A percentile compares a stretch with the other conserved stretches of the same genome.
These are phyloP conservation scores for Zootermopsis nevadensis DNA, from an alignment of 2,888 invertebrate species.

Conservation along the genomic window DNA sequence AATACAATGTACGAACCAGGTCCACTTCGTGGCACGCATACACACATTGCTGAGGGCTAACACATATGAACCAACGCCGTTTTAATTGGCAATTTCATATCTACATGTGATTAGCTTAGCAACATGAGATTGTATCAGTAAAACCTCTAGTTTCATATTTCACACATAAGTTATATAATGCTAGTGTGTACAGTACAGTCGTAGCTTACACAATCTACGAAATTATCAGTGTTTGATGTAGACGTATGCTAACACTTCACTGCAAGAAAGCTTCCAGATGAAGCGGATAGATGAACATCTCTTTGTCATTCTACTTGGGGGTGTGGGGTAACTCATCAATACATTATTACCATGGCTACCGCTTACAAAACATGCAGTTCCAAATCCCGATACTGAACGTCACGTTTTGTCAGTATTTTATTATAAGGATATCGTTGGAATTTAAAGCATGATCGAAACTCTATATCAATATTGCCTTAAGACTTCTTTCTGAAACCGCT, in stretches of 20 bases:
- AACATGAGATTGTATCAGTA: not conserved
- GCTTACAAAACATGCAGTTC: not conserved
- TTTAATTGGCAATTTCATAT: conserved; percentile 37
- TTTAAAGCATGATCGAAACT: not conserved
- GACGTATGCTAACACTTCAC: not conserved
- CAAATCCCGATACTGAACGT: not conserved
- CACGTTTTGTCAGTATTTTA: conserved; percentile 5
- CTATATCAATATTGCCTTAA: not conserved
- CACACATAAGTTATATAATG: not conserved
- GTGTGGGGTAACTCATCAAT: not conserved
- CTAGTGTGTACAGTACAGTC: not conserved
- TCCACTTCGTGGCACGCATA: not conserved
- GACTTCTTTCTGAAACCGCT: not conserved
- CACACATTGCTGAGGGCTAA: not conserved
- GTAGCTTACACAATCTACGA: not conserved
- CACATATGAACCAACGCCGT: not conserved
- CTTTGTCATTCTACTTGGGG: not conserved
- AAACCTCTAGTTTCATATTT: not conserved
- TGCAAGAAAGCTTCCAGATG: not conserved
- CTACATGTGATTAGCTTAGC: conserved; percentile 29
- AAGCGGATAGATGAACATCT: conserved; percentile 1
- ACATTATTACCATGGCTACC: not conserved
- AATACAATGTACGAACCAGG: not conserved
- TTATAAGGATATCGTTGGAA: not conserved
- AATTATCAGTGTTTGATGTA: not conserved